These are phyloP conservation scores for Gobio occitaniae DNA, from an alignment of 2,797 vertebrate genomes.

Conservation along the genomic window DNA sequence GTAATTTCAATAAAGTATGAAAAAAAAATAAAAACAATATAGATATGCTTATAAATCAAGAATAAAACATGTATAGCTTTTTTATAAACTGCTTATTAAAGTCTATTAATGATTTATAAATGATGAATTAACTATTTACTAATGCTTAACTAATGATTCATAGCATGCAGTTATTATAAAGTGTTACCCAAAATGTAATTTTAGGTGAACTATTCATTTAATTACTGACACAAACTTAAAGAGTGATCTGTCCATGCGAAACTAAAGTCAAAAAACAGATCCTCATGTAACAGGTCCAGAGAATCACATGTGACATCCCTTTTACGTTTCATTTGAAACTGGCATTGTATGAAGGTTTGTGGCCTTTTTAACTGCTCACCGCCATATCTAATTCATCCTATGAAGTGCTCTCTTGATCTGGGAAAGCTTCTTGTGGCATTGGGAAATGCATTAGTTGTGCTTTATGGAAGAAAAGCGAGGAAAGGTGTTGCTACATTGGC, in stretches of 20 bases:
- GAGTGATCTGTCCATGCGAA: background rate
- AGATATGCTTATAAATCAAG: too few species aligned
- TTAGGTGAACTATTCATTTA: background rate
- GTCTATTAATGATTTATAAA: too few species aligned
- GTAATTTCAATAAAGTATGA: too few species aligned
- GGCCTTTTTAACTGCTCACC: constrained; percentile 46
- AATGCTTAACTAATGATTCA: too few species aligned
- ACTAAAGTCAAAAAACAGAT: constrained; percentile 47
- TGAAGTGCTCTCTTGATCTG: constrained; percentile 52
- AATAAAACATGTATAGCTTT: too few species aligned
- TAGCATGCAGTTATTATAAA: too few species aligned
- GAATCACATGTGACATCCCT: constrained; percentile 61
- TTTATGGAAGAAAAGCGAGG: constrained; percentile 8
- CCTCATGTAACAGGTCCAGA: constrained; percentile 17
- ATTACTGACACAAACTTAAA: constrained; percentile 27
- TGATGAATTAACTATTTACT: too few species aligned
- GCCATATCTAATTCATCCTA: constrained; percentile 46
- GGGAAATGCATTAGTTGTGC: constrained; percentile 46
- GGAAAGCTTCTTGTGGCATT: constrained; percentile 42
- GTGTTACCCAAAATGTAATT: background rate
- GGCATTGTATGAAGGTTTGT: constrained; percentile 49
- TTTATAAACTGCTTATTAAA: too few species aligned
- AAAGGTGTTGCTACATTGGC: constrained; percentile 19
- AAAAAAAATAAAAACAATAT: too few species aligned
- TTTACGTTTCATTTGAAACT: constrained; percentile 46